Evolutionary conservation across 1,140 invertebrate genomes (phyloP).

Genomic region (Telenomus remus): DNA sequence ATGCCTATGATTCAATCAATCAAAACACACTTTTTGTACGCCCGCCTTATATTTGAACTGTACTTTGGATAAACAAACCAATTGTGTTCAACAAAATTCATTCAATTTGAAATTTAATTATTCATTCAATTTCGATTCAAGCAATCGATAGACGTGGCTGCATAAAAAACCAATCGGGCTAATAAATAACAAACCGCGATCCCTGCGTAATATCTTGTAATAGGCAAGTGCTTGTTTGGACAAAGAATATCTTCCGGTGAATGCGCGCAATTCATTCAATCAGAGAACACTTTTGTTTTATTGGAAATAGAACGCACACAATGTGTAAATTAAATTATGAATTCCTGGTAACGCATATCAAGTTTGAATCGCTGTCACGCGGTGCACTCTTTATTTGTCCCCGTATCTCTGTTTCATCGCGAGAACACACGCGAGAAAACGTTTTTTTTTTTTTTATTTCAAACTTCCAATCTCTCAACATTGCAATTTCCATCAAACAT

Average conservation of each 20-base stretch:
- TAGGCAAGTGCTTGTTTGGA: conserved; percentile 66
- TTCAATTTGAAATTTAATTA: conserved; percentile 22
- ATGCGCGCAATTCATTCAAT: conserved; percentile 68
- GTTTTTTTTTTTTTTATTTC: conserved; percentile 18
- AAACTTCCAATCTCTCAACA: neutral
- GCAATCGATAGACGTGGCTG: neutral
- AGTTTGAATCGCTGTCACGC: conserved; percentile 36
- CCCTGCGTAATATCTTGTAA: conserved; percentile 33
- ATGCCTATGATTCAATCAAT: conserved; percentile 65
- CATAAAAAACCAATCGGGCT: conserved; percentile 6
- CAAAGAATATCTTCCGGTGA: conserved; percentile 68
- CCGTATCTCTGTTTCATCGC: conserved; percentile 44
- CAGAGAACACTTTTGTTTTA: conserved; percentile 66
- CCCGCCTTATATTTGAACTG: neutral
- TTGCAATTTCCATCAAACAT: conserved; percentile 26
- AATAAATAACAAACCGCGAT: conserved; percentile 21
- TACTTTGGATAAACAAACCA: neutral
- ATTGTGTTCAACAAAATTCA: neutral
- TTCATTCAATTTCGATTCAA: neutral
- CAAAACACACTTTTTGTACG: conserved; percentile 60
- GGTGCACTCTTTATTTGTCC: conserved; percentile 47
- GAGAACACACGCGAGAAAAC: conserved; percentile 42
- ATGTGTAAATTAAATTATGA: conserved; percentile 60
- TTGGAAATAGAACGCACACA: conserved; percentile 66
- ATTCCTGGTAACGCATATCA: conserved; percentile 43